These are phyloP conservation scores for Platycercus adscitus DNA, from an alignment of 2,113 vertebrate genomes.

Conservation along the genomic window DNA sequence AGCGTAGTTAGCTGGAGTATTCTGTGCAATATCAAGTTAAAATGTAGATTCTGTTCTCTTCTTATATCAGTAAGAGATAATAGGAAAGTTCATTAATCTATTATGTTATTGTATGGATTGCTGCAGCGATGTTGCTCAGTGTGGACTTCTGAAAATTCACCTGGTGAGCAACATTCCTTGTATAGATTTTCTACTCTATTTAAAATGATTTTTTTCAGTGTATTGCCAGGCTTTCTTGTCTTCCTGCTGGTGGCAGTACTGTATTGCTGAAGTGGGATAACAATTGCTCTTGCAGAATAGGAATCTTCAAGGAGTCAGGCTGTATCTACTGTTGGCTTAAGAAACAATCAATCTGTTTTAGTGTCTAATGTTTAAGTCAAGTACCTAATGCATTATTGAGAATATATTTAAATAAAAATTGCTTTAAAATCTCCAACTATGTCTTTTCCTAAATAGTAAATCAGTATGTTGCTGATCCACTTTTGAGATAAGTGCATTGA, in stretches of 20 bases:
- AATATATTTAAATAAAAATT: not conserved
- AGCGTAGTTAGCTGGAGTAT: conserved; percentile 20
- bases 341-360: not conserved
- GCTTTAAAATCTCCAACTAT: not conserved
- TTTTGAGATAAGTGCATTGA: conserved; percentile 13
- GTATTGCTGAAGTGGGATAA: conserved; percentile 20
- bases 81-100: conserved; percentile 29
- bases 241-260: conserved; percentile 71
- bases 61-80: not conserved
- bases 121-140: not conserved
- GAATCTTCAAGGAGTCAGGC: not conserved
- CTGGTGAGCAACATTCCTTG: not conserved
- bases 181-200: not conserved
- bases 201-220: not conserved
- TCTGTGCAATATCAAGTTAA: conserved; percentile 18
- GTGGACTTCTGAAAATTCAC: not conserved
- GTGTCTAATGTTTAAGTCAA: not conserved
- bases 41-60: conserved; percentile 1
- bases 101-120: not conserved
- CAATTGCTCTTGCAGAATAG: not conserved
- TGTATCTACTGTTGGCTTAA: not conserved
- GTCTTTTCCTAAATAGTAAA: not conserved
- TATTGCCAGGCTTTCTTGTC: not conserved
- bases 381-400: not conserved
- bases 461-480: not conserved